Base-by-base conservation (phyloP, 92 coral and sea anemone species). In the Porites lobata region DNA sequence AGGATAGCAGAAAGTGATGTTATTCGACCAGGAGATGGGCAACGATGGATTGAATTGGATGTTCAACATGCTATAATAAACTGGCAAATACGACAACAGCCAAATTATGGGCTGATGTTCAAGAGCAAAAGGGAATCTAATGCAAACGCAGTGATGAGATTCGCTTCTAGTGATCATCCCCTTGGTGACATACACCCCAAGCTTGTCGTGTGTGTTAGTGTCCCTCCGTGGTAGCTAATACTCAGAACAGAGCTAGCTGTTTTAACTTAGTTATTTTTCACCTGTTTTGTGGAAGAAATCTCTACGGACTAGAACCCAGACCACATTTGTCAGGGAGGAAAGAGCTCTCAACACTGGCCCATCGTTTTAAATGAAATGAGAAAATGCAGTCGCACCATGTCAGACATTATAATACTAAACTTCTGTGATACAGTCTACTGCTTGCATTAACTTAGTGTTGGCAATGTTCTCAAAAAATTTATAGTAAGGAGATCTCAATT, bases 21-120 rank as follows among this genome's bases (percentile, higher is more conserved):
- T n/a, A 82, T 97, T 32, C 86, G 85, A 10, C 84, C 95, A 6
- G 80, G 88, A 17, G 88, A 86, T 17, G 83, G 56, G 54, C 86
- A 84, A 61, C 82, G 83, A 70, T 96, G 99, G 99, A 72, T 97
- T 50, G 59, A 88, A 12, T 69, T 97, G 62, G 94, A 95, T 61
- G 85, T 97, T 54, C 92, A 93, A 26, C 88, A 90, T 64, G 96
- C 98, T 22, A 80, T 97, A 11, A 80, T 91, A 74, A 91, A 87
- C 85, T 97, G 99, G 99, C 97, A 93, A 89, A 94, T 92, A 68
- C 92, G 94, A 26, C 92, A 91, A 20, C 94, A 87, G 77, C 85
- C 91, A 26, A 96, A 96, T 71, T 96, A 95, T 82, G 99, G 99
- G 58, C 92, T 96, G 61, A 95, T 96, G 99, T 78, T 96, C 51